Evolutionary conservation across 2,888 invertebrate genomes (phyloP), one percentile per base, ranked within the genome.

Genomic region (Pyrochroa serraticornis): DNA sequence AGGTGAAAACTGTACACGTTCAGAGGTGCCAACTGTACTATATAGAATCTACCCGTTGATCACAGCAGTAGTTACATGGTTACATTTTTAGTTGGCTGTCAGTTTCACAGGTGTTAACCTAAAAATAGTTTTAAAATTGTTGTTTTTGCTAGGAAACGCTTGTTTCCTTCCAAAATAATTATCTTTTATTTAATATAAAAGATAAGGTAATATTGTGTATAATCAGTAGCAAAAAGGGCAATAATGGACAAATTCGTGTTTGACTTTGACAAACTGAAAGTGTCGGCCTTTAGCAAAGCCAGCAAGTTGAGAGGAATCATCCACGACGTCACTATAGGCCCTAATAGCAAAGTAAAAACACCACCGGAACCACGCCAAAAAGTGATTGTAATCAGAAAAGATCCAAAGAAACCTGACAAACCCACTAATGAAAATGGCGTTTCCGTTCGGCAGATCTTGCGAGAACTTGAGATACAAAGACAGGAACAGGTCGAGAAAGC

Each of bases 221-320:
- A n/a, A n/a, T 22, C 5, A 5, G 5, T 3, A 22, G 3, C 5
- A 22, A 22, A 35, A 35, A 33, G 13, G 35, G 34, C 33, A 7
- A 42, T 35, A 57, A 64, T 76, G 66, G 71, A 69, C 14, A 71
- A 75, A 13, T 65, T 78, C n/a, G 63, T 71, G 9, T 70, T 71
- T 9, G 76, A 75, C 38, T 80, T 85, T 69, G 82, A 81, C 51
- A 80, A 80, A 66, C 73, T 87, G 42, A 84, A 86, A 66, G 78
- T 85, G 56, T 84, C 87, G 2, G 85, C 85, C 3, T 72, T 88
- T 14, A 81, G 80, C 34, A 87, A 86, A 73, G 84, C 84, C 13
- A 52, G 54, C 22, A 59, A 62, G 56, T 62, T 71, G 14, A 69
- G 65, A 37, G 55, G 59, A 12, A 59, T 75, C 33, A 77, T 85